Base-by-base conservation (phyloP, 2,888 invertebrate species). In the Sepiola atlantica region DNA sequence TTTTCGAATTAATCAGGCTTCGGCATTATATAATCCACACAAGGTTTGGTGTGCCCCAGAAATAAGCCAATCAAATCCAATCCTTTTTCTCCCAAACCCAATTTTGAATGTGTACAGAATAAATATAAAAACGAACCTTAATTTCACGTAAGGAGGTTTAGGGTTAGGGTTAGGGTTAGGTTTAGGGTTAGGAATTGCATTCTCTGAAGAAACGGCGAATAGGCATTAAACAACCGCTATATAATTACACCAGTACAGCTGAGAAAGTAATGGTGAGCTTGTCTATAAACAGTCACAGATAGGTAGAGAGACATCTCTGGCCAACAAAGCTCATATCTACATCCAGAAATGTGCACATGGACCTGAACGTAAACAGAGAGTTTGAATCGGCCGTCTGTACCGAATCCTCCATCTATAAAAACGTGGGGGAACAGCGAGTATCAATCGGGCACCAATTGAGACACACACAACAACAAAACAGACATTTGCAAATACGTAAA, bases 61-160 rank as follows among this genome's bases (percentile, higher is more conserved):
- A 32, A 77, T 32, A 77, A 61, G 24, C 28, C 61, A 61, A 61
- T 18, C 77, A n/a, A n/a, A n/a, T 32, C 32, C n/a, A n/a, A 45
- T 45, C 45, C 45, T 45, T 45, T 45, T 77, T 8, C 10, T 61
- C 28, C 28, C 77, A 28, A 61, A 77, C 77, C 28, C 77, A 18
- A 77, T n/a, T 77, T 77, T 77, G n/a, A 77, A 77, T 77, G n/a
- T 77, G 77, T 77, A 77, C n/a, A 77, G n/a, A 77, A 77, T 77
- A 77, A 77, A 77, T 77, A 77, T 77, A 77, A 77, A 77, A 77
- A 16, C 77, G 77, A 77, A 77, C 77, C 0, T 77, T 77, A 77
- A 77, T n/a, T 77, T n/a, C n/a, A n/a, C n/a, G 77, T 77, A 77
- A 10, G 14, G n/a, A 77, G 2, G 14, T 77, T n/a, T n/a, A n/a